These are phyloP conservation scores for Spodoptera litura DNA, from an alignment of 1,140 invertebrate species.

Conservation along the genomic window DNA sequence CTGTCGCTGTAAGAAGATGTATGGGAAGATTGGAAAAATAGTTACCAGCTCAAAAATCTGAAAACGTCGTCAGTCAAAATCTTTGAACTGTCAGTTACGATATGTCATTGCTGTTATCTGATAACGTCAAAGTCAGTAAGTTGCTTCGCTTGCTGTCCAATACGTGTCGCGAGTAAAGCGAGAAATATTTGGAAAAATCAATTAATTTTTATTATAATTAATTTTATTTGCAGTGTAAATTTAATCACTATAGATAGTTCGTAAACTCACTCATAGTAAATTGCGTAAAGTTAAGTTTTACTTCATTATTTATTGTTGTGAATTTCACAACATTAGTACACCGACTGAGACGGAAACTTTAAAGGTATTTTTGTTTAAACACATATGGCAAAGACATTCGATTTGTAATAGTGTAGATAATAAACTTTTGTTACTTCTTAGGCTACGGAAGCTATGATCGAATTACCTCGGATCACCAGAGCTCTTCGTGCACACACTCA, in stretches of 20 bases:
- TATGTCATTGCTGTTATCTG: background rate
- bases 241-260: background rate
- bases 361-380: background rate
- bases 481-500: constrained; percentile 80
- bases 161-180: constrained; percentile 21
- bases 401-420: no score
- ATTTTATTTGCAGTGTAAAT: background rate
- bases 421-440: background rate
- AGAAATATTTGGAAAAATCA: constrained; percentile 19
- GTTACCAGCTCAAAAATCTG: constrained; percentile 8
- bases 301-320: background rate
- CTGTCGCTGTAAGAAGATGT: no score
- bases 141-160: background rate
- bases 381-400: background rate
- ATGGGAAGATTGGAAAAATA: background rate
- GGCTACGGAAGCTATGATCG: constrained; percentile 62
- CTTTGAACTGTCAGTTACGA: background rate
- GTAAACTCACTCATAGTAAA: background rate
- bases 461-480: constrained; percentile 77
- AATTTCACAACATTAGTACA: constrained; percentile 41
- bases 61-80: background rate
- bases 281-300: constrained; percentile 2
- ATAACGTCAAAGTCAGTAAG: constrained; percentile 19
- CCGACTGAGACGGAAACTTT: constrained; percentile 26
- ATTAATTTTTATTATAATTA: constrained; percentile 9